Base-by-base conservation (phyloP, 2,888 invertebrate species). In the Aspidapion aeneum region DNA sequence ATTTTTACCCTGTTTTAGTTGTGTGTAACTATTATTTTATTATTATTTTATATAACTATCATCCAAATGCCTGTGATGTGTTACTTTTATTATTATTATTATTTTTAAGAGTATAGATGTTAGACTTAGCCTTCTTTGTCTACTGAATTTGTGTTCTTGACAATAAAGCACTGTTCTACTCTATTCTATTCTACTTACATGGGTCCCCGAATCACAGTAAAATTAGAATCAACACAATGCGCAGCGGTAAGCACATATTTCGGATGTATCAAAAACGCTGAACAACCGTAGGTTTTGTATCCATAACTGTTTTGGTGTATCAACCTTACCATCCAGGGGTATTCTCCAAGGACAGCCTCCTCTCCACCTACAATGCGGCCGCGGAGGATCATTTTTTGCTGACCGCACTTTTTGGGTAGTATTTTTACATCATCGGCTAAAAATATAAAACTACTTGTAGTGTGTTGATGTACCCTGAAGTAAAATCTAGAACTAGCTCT, bases 221-320 rank as follows among this genome's bases (percentile, higher is more conserved):
- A 65, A 9, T 66, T 22, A 0, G 68, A 66, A 19, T 68, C 58
- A 0, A 79, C 77, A 69, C 86, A 86, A 70, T 85, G 85, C 0
- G 79, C 84, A 1, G 85, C 85, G 0, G 86, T 85, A 16, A 85
- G 63, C 1, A 84, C 82, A 70, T 83, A 84, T 73, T 74, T 78
- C 1, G 78, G 74, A 68, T 83, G 83, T 67, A 86, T 83, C 12
- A 86, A 76, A 55, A 81, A 79, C 2, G 82, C 85, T 0, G 82
- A 81, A 69, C 86, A 85, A 2, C 79, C 79, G 55, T 72, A 73
- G 20, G 70, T 71, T 66, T 70, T 73, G 16, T 65, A 65, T 3
- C 74, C 75, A 61, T 72, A 63, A 21, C 66, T 67, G 35, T 73
- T 73, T 61, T 77, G 79, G 71, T 85, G 84, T 58, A 82, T 79